phyloP scores from a whole-genome alignment of 2,797 vertebrate species.

The Pseudocheirus occidentalis region DNA sequence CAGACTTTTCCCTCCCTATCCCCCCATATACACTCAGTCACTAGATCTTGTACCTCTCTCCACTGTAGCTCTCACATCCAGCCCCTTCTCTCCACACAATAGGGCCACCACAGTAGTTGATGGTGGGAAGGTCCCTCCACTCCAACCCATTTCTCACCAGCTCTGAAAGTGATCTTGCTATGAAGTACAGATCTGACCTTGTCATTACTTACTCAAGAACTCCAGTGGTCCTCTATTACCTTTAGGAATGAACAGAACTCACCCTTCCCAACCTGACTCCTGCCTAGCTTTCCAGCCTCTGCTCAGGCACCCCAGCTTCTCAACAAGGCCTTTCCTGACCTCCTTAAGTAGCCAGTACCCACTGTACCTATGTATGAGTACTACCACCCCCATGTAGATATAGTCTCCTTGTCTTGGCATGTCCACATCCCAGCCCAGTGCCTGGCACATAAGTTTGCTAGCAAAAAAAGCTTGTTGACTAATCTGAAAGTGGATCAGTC shows the following conservation, averaged over 20 bases:
- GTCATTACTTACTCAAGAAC: background rate
- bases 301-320: background rate
- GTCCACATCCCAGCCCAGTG: background rate
- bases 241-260: background rate
- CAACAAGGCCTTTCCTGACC: background rate
- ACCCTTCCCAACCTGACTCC: too few species aligned
- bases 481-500: constrained; percentile 8
- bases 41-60: background rate
- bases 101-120: background rate
- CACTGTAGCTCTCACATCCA: too few species aligned
- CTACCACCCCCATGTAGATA: too few species aligned
- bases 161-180: background rate
- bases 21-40: background rate
- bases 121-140: background rate
- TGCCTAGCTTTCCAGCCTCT: background rate
- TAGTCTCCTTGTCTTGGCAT: background rate
- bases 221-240: background rate
- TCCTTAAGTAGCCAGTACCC: background rate
- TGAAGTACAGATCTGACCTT: background rate
- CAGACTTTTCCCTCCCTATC: background rate
- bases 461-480: background rate
- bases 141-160: background rate
- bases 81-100: background rate
- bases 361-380: too few species aligned
- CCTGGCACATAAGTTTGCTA: constrained; percentile 22